Evolutionary conservation across 2,113 vertebrate genomes (phyloP), one percentile per base, ranked within the genome.

Genomic region (Serilophus lunatus): DNA sequence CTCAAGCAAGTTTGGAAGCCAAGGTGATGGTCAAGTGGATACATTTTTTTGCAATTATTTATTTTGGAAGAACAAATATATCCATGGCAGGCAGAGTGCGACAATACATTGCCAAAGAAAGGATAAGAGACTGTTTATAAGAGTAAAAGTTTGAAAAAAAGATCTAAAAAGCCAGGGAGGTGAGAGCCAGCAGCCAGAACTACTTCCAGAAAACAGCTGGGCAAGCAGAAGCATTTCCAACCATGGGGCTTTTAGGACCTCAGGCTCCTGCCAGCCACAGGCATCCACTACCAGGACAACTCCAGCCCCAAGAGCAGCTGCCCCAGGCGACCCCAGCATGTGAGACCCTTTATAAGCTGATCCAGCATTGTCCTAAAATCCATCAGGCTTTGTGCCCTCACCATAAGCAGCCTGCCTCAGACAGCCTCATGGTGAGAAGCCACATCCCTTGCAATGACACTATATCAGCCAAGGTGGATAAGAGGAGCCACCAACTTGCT

Each of bases 321-420:
- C 9, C 35, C 25, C 45, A 24, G 35, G 47, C 0, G 0, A 50
- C 22, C 9, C 4, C 56, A 50, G 31, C 1, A 0, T 2, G 1
- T 13, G 23, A 90, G 25, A n/a, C 17, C 26, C 36, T 85, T 40
- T 33, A 14, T 19, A 51, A 81, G 13, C 29, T 74, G 25, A 33
- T 31, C 77, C 36, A 36, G 45, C 26, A 31, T 8, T 10, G 3
- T 18, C n/a, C 36, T 36, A 36, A 79, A 66, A 82, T 29, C 38
- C 54, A 40, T 7, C 24, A 40, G 60, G 47, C 15, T 79, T 75
- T 1, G 0, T 25, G 51, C 18, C 57, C 61, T 63, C 33, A 8
- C 18, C 4, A 2, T 2, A 2, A 15, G 9, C 35, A 44, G 2
- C 31, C 42, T 33, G 86, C n/a, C 69, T 69, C 74, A 42, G 54